These are phyloP conservation scores for Sparidentex hasta DNA, from an alignment of 2,797 vertebrate genomes.

Conservation along the genomic window DNA sequence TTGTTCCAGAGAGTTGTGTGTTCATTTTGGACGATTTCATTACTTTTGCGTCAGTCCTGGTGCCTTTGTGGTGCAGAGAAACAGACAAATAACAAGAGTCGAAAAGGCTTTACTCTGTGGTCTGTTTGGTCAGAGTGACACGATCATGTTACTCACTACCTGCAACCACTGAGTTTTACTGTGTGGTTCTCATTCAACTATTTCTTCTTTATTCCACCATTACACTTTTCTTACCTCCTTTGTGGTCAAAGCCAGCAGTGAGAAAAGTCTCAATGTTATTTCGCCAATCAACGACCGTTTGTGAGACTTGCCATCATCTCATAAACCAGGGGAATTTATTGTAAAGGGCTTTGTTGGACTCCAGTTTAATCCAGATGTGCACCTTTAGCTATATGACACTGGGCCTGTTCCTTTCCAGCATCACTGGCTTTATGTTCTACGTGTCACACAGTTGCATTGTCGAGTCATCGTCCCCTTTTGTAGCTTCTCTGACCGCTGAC, in stretches of 20 bases:
- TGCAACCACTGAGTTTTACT: neutral
- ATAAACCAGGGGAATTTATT: neutral
- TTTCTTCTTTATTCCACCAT: neutral
- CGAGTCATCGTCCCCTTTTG: constrained; percentile 23
- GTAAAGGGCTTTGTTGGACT: neutral
- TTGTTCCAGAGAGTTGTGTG: constrained; percentile 37
- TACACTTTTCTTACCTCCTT: neutral
- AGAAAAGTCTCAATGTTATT: neutral
- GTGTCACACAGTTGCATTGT: constrained; percentile 18
- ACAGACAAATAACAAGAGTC: constrained; percentile 20
- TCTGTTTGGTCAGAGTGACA: constrained; percentile 24
- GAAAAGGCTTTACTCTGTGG: neutral
- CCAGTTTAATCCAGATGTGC: neutral
- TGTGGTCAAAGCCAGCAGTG: neutral
- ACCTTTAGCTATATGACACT: constrained; percentile 37
- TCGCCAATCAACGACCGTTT: neutral
- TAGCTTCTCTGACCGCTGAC: constrained; percentile 34
- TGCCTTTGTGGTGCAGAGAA: constrained; percentile 21
- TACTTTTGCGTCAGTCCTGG: constrained; percentile 30
- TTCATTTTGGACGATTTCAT: constrained; percentile 52
- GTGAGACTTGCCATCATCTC: neutral
- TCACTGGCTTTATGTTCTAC: constrained; percentile 16
- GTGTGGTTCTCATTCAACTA: neutral
- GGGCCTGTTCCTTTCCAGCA: constrained; percentile 11
- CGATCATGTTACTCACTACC: constrained; percentile 13